Percentiles rank a stretch among this genome's conserved stretches.
Conservation (phyloP, 2,888 invertebrate genomes). For the Podotricha telesiphe region DNA sequence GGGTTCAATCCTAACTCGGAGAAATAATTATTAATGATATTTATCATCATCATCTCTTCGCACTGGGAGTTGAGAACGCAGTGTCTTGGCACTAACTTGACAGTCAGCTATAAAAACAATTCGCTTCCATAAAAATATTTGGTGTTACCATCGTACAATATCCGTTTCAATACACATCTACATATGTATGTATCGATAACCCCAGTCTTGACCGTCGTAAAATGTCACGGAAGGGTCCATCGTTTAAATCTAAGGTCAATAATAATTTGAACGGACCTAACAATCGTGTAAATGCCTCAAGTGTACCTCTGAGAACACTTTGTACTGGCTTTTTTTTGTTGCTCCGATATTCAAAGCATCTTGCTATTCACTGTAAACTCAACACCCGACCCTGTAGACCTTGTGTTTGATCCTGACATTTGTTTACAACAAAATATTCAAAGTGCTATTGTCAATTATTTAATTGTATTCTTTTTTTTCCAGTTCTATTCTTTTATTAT, state of each 20-base stretch:
- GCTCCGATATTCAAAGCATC: conserved; percentile 2
- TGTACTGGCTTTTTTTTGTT: conserved; percentile 19
- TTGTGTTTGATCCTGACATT: conserved; percentile 30
- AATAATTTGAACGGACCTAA: conserved; percentile 28
- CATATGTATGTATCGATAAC: conserved; percentile 23
- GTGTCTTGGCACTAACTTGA: too few species aligned
- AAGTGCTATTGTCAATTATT: conserved; percentile 17
- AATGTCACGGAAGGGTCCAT: conserved; percentile 23
- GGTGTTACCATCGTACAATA: conserved; percentile 17
- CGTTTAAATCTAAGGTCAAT: conserved; percentile 28
- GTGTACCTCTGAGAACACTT: conserved; percentile 15
- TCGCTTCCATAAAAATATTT: conserved; percentile 7
- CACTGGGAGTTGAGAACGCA: too few species aligned
- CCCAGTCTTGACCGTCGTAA: conserved; percentile 22
- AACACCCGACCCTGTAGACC: conserved; percentile 1
- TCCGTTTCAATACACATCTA: conserved; percentile 1
- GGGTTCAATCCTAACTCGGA: too few species aligned
- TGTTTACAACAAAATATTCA: conserved; percentile 19
- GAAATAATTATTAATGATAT: too few species aligned
- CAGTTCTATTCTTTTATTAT: background rate
- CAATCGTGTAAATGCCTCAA: conserved; percentile 16
- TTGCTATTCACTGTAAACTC: conserved; percentile 5
- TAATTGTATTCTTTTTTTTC: background rate
- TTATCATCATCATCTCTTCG: too few species aligned
- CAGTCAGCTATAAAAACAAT: background rate